Evolutionary conservation across 2,113 vertebrate genomes (phyloP).

Genomic region (Melanerpes formicivorus): DNA sequence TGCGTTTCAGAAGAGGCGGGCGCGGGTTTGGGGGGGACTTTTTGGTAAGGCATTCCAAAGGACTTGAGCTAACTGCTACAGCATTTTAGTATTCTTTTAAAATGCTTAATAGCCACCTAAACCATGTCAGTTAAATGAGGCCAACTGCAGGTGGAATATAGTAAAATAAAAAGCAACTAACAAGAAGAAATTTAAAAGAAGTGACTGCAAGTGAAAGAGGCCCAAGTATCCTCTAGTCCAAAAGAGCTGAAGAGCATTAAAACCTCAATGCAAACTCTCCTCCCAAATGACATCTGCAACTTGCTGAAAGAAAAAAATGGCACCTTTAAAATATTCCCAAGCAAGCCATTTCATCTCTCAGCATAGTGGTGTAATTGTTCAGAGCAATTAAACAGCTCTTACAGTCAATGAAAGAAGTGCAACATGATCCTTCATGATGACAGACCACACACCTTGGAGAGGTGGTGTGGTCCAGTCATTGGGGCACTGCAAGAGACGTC

Average conservation of each 20-base stretch:
- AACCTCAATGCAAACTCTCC: background rate
- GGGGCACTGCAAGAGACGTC: background rate
- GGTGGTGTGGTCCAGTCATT: background rate
- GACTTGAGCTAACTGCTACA: conserved; percentile 32
- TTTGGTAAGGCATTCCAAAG: conserved; percentile 49
- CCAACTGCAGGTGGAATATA: conserved; percentile 55
- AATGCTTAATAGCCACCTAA: conserved; percentile 62
- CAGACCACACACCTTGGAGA: conserved; percentile 29
- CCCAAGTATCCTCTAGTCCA: background rate
- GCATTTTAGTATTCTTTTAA: conserved; percentile 45
- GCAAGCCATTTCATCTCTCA: conserved; percentile 24
- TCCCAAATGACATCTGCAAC: background rate
- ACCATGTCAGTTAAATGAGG: conserved; percentile 17
- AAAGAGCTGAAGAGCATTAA: conserved; percentile 10
- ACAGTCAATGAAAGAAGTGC: conserved; percentile 44
- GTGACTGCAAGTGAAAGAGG: background rate
- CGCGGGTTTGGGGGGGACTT: conserved; percentile 7
- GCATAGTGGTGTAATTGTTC: conserved; percentile 25
- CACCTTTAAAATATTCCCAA: conserved; percentile 40
- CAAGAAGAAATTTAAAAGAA: conserved; percentile 15
- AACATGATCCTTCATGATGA: background rate
- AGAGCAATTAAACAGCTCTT: conserved; percentile 51
- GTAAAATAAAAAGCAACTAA: conserved; percentile 50
- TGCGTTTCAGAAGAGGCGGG: conserved; percentile 58
- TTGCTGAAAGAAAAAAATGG: background rate